Conservation (phyloP, 1,140 invertebrate genomes). For the Temnothorax nylanderi region DNA sequence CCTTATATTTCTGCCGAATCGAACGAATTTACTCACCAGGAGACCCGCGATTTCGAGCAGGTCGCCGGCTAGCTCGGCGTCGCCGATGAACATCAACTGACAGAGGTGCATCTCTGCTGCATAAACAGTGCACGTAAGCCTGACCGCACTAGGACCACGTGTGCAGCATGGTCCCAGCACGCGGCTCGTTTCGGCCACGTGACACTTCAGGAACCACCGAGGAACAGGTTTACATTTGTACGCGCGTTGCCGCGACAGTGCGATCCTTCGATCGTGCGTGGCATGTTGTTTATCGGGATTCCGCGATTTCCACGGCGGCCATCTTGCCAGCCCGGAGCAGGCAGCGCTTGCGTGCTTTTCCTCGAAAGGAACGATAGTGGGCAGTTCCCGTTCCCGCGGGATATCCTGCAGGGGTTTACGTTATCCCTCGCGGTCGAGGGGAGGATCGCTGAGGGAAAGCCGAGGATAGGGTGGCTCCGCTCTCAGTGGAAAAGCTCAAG, state of each 20-base stretch:
- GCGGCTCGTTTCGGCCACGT: slow-evolving; percentile 42
- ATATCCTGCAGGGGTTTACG: slow-evolving; percentile 25
- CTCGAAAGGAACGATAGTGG: slow-evolving; percentile 30
- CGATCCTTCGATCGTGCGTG: slow-evolving; percentile 45
- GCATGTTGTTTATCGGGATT: slow-evolving; percentile 74
- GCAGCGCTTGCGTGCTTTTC: slow-evolving; percentile 72
- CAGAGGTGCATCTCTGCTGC: slow-evolving; percentile 70
- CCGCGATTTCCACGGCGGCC: slow-evolving; percentile 61
- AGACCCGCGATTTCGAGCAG: slow-evolving; percentile 75
- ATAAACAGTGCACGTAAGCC: background rate
- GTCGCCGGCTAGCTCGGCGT: slow-evolving; percentile 76
- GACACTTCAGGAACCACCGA: slow-evolving; percentile 36
- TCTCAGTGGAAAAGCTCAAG: slow-evolving; percentile 40
- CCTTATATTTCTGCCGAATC: background rate
- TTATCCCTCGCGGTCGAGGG: background rate
- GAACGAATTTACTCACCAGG: slow-evolving; percentile 74
- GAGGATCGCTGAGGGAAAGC: background rate
- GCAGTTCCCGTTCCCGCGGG: slow-evolving; percentile 65
- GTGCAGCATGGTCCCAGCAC: slow-evolving; percentile 28
- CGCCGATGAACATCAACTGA: slow-evolving; percentile 76
- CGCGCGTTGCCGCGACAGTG: slow-evolving; percentile 1
- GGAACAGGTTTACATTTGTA: slow-evolving; percentile 35
- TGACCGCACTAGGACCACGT: background rate
- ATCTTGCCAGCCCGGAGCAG: slow-evolving; percentile 67
- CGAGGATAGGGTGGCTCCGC: slow-evolving; percentile 40